Conservation (phyloP, 2,888 invertebrate species). For the Andricus curvator region DNA sequence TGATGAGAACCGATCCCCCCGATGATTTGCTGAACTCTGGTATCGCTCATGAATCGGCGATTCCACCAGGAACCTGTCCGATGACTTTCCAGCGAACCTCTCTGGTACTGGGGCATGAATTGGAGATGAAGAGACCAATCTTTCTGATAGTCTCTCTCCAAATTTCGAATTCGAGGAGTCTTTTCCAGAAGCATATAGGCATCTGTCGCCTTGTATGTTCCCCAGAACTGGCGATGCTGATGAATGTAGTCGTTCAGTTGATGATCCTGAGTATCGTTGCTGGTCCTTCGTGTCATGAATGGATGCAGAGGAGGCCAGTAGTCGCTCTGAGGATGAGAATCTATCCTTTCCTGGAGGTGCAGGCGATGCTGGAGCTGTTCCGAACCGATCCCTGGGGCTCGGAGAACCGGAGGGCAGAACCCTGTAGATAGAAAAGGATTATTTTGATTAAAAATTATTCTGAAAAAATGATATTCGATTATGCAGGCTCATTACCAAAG, state of each 20-base stretch:
- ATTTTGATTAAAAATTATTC: not conserved
- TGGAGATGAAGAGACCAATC: conserved; percentile 72
- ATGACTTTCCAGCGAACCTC: conserved; percentile 66
- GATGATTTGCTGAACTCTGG: conserved; percentile 59
- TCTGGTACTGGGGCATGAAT: conserved; percentile 74
- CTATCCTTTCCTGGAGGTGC: conserved; percentile 74
- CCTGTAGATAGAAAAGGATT: conserved; percentile 52
- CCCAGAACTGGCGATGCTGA: conserved; percentile 75
- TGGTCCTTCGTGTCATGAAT: conserved; percentile 66
- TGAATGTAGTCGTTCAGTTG: conserved; percentile 69
- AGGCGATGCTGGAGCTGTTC: conserved; percentile 71
- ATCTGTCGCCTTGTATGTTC: conserved; percentile 59
- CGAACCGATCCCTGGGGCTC: conserved; percentile 62
- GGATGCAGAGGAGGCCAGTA: conserved; percentile 73
- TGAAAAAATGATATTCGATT: too few species aligned
- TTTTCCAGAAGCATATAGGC: conserved; percentile 58
- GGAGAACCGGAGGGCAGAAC: conserved; percentile 69
- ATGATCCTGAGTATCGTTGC: conserved; percentile 66
- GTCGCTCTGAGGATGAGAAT: conserved; percentile 81
- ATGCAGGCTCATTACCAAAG: too few species aligned
- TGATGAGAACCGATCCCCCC: conserved; percentile 63
- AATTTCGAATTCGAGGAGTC: conserved; percentile 62
- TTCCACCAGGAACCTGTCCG: conserved; percentile 63
- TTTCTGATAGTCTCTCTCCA: conserved; percentile 66
- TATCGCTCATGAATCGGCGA: conserved; percentile 68